Conservation (phyloP, 2,888 invertebrate genomes). For the Macrosiphum euphorbiae region DNA sequence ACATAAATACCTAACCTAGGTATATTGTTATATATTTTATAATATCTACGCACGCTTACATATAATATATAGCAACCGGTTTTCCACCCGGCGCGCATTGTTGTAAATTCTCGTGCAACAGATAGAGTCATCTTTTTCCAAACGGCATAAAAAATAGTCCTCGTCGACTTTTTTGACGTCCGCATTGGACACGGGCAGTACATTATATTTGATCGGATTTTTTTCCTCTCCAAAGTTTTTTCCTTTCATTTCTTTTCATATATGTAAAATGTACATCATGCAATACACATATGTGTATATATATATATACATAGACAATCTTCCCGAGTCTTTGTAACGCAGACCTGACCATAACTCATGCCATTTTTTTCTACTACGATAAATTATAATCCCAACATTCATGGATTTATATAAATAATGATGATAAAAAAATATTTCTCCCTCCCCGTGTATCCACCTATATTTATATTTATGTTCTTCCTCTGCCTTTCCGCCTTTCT, state of each 20-base stretch:
- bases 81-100: conserved; percentile 45
- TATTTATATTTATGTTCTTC: conserved; percentile 4
- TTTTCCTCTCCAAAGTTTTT: conserved; percentile 38
- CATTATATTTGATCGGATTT: conserved; percentile 54
- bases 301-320: conserved; percentile 19
- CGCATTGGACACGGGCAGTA: conserved; percentile 54
- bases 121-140: conserved; percentile 55
- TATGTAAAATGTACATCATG: conserved; percentile 9
- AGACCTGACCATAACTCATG: conserved; percentile 56
- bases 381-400: conserved; percentile 50
- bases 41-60: not conserved
- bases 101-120: conserved; percentile 45
- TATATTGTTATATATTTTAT: not conserved
- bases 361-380: conserved; percentile 53
- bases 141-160: conserved; percentile 48
- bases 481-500: not conserved
- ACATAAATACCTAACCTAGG: not conserved
- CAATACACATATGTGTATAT: not conserved
- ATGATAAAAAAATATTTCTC: conserved; percentile 38
- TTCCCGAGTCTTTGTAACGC: conserved; percentile 38
- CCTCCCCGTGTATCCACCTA: conserved; percentile 1
- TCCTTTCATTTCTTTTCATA: not conserved
- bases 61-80: conserved; percentile 44
- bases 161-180: conserved; percentile 56
- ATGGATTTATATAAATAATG: conserved; percentile 52